These are phyloP conservation scores for Hippasteria phrygiana DNA, from an alignment of 53 echinoderm and acorn worm species.

Conservation along the genomic window DNA sequence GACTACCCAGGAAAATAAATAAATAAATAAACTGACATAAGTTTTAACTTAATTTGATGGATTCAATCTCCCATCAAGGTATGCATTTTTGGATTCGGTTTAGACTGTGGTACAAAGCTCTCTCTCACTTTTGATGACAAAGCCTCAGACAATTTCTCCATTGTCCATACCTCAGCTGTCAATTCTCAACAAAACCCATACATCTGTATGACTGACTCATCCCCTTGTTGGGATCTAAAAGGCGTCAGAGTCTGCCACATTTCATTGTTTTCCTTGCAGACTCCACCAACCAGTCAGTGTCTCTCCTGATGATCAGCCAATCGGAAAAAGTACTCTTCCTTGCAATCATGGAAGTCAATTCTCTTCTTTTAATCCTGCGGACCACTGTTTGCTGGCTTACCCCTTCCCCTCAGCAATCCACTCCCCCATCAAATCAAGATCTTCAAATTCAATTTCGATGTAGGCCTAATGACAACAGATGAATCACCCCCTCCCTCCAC, in stretches of 20 bases:
- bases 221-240: not conserved
- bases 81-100: too few relatives aligned
- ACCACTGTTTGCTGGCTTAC: not conserved
- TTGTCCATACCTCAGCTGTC: not conserved
- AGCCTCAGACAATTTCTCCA: not conserved
- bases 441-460: conserved; percentile 50
- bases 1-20: too few relatives aligned
- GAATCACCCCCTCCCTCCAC: conserved; percentile 39
- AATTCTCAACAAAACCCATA: not conserved
- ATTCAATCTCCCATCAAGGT: too few relatives aligned
- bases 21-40: too few relatives aligned
- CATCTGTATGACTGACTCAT: conserved; percentile 58
- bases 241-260: conserved; percentile 9
- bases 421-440: conserved; percentile 31
- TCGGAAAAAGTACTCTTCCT: conserved; percentile 31
- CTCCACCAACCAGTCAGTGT: conserved; percentile 6
- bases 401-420: conserved; percentile 20
- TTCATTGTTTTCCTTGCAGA: not conserved
- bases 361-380: not conserved
- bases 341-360: conserved; percentile 42
- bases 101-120: too few relatives aligned
- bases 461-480: conserved; percentile 64
- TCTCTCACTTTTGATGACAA: too few relatives aligned
- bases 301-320: conserved; percentile 17
- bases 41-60: too few relatives aligned